Evolutionary conservation across 2,113 vertebrate species (phyloP).

Genomic region (Eptatretus burgeri): DNA sequence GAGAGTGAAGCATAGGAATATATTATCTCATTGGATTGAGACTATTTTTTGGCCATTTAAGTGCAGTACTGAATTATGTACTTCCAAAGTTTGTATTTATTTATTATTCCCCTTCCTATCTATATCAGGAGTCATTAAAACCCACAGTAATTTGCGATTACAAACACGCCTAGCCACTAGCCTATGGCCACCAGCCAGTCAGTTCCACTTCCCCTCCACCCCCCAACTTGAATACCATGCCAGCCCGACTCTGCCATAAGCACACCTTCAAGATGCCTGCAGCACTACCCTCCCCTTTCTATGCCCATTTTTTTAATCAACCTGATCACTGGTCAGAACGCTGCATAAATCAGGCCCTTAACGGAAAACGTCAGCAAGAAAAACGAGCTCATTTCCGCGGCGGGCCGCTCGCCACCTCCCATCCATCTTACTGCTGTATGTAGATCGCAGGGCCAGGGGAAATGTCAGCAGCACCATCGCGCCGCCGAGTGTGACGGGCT

Average conservation of each 20-base stretch:
- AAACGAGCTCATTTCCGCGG: slow-evolving; percentile 5
- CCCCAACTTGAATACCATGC: slow-evolving; percentile 4
- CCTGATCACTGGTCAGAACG: slow-evolving; percentile 7
- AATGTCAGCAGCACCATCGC: background rate
- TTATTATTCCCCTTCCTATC: no score
- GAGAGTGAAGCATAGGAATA: no score
- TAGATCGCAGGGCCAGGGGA: slow-evolving; percentile 6
- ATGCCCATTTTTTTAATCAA: slow-evolving; percentile 4
- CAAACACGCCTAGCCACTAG: no score
- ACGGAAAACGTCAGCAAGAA: slow-evolving; percentile 6
- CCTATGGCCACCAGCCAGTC: no score
- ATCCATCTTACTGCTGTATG: slow-evolving; percentile 4
- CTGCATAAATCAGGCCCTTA: slow-evolving; percentile 7
- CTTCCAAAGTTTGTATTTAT: no score
- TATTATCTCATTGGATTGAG: no score
- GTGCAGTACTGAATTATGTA: no score
- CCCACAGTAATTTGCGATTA: no score
- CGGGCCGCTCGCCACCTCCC: slow-evolving; percentile 5
- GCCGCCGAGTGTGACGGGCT: slow-evolving; percentile 6
- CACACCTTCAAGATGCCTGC: background rate
- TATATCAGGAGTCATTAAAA: no score
- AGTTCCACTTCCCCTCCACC: background rate
- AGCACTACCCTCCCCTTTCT: background rate
- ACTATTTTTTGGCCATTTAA: no score
- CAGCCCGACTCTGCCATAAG: background rate